These are phyloP conservation scores for Metellina segmentata DNA, from an alignment of 2,888 invertebrate species.

Conservation along the genomic window DNA sequence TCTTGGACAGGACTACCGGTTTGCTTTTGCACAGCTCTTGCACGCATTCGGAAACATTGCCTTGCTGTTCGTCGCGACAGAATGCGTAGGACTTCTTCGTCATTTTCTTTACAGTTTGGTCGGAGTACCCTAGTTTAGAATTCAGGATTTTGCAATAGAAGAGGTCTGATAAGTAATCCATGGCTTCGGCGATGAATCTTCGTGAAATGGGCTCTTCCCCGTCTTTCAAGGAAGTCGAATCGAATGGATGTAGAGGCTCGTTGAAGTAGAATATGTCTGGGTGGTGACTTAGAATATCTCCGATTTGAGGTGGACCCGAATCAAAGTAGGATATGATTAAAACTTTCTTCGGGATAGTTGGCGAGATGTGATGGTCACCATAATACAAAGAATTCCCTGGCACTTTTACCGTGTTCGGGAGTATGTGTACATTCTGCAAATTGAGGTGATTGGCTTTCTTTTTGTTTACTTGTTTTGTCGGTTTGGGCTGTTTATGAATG, in stretches of 20 bases:
- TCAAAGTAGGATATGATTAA: slow-evolving; percentile 71
- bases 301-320: slow-evolving; percentile 41
- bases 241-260: slow-evolving; percentile 64
- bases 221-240: slow-evolving; percentile 45
- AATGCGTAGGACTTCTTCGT: slow-evolving; percentile 2
- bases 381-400: not conserved
- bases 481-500: not conserved
- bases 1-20: slow-evolving; percentile 30
- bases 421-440: slow-evolving; percentile 58
- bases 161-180: slow-evolving; percentile 50
- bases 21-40: slow-evolving; percentile 50
- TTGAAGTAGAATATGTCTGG: slow-evolving; percentile 62
- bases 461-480: slow-evolving; percentile 6
- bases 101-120: slow-evolving; percentile 50
- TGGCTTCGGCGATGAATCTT: slow-evolving; percentile 56
- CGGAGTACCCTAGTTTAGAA: slow-evolving; percentile 64
- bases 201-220: slow-evolving; percentile 68
- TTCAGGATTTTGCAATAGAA: slow-evolving; percentile 64
- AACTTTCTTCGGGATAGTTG: slow-evolving; percentile 3
- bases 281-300: slow-evolving; percentile 58
- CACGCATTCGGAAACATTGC: slow-evolving; percentile 49
- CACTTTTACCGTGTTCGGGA: slow-evolving; percentile 16
- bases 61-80: slow-evolving; percentile 7
- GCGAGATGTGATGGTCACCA: not conserved
- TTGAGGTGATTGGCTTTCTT: slow-evolving; percentile 10